Percentiles rank a stretch among this genome's conserved stretches.
Evolutionary conservation across 2,113 vertebrate species (phyloP).

Genomic region (Gambusia affinis): DNA sequence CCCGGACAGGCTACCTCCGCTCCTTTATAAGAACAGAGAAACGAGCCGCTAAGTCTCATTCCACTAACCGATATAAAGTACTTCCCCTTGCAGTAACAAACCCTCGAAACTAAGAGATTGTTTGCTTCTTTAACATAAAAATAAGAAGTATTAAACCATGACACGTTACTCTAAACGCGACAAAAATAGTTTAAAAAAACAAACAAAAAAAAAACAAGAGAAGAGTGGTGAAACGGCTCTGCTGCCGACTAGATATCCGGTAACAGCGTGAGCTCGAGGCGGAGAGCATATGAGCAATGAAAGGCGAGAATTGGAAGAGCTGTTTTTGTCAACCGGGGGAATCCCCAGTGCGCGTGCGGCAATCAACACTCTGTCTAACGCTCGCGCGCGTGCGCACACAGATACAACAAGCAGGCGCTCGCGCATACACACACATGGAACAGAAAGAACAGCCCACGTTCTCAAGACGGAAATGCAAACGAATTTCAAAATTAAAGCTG

Average conservation of each 20-base stretch:
- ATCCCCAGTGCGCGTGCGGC: constrained; percentile 70
- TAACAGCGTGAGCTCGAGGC: constrained; percentile 42
- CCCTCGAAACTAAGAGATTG: not conserved
- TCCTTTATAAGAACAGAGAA: constrained; percentile 64
- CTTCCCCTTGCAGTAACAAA: constrained; percentile 1
- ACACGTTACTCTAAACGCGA: not conserved
- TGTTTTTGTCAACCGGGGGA: constrained; percentile 75
- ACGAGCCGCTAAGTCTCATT: constrained; percentile 70
- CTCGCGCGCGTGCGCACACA: not conserved
- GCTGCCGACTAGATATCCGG: constrained; percentile 63
- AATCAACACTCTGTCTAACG: not conserved
- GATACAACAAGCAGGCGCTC: not conserved
- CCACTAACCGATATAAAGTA: constrained; percentile 48
- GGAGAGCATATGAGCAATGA: constrained; percentile 57
- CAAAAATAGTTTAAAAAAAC: not conserved
- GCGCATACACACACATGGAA: not conserved
- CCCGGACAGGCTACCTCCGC: constrained; percentile 34
- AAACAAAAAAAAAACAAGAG: not conserved
- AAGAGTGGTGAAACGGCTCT: not conserved
- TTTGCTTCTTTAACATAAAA: not conserved
- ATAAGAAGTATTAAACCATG: not conserved
- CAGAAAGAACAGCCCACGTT: not conserved
- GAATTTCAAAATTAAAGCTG: too few relatives aligned
- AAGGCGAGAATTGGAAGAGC: constrained; percentile 60
- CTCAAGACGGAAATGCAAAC: not conserved